Percentiles rank a stretch among this genome's conserved stretches.
Evolutionary conservation across 2,113 vertebrate species (phyloP).

Genomic region (Bubalus kerabau): DNA sequence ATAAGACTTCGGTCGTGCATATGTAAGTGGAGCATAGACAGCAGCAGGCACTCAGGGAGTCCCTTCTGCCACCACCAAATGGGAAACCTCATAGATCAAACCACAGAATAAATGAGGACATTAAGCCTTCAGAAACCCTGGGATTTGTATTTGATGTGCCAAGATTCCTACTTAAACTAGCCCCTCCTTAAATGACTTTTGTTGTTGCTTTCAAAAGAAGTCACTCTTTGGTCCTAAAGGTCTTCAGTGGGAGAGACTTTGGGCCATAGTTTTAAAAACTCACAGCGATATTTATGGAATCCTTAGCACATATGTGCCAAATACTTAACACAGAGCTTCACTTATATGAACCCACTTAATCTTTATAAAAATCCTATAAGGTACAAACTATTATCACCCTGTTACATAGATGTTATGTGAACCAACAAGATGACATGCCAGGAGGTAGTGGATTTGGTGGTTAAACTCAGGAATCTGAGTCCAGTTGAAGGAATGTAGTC

Average conservation of each 20-base stretch:
- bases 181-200: background rate
- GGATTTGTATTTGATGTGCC: background rate
- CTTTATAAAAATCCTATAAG: background rate
- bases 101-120: constrained; percentile 17
- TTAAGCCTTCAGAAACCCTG: background rate
- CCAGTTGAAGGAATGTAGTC: background rate
- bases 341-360: background rate
- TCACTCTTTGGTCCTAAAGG: background rate
- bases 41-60: background rate
- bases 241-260: background rate
- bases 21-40: constrained; percentile 36
- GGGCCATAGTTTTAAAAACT: background rate
- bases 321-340: background rate
- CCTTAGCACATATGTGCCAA: background rate
- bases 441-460: background rate
- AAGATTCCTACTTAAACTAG: background rate
- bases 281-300: background rate
- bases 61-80: background rate
- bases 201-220: background rate
- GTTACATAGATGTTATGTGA: background rate
- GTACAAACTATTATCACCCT: background rate
- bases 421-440: background rate
- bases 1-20: constrained; percentile 7
- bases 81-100: constrained; percentile 36
- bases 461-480: background rate